Evolutionary conservation across 2,113 vertebrate genomes (phyloP), one percentile per base, ranked within the genome.

Genomic region (Psettodes erumei): DNA sequence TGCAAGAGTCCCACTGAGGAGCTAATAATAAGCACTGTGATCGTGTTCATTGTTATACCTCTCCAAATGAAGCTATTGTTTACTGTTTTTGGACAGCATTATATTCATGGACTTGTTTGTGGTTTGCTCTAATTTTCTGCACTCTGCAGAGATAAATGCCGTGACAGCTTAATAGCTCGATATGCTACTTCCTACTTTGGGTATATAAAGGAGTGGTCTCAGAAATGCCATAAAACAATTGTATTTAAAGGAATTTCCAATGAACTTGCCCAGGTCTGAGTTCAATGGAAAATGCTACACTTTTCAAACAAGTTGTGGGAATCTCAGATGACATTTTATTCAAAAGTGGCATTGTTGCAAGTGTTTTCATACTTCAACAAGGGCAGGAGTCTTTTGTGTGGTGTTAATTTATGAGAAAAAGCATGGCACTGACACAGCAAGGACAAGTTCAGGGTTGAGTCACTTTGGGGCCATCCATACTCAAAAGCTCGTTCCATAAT

Each of bases 21-120:
- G 45, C 38, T 42, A 61, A 70, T 47, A 67, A 54, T 60, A 79
- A 61, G 63, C 58, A 27, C 3, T 12, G 67, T 7, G 61, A 56
- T 70, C 28, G 56, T 61, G 62, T 38, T 55, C 54, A 43, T 58
- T 70, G 53, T 80, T 58, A 23, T 28, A 28, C 47, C 62, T 50
- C 55, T 73, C 48, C 27, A 62, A 77, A 79, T 54, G 23, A 73
- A 23, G 30, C 51, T 45, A 53, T 69, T 68, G 43, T 72, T 68
- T 56, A 35, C 61, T 43, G 35, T 50, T 79, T n/a, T 45, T 59
- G 45, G 58, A 40, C 68, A 70, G 40, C 42, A 30, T 71, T 62
- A 32, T 74, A 48, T 23, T 86, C 40, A 18, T 63, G 55, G 43
- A 47, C 42, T 27, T 43, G 19, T 58, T 67, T 62, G 13, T 71